phyloP scores from a whole-genome alignment of 1,140 invertebrate genomes.

The Formica exsecta region DNA sequence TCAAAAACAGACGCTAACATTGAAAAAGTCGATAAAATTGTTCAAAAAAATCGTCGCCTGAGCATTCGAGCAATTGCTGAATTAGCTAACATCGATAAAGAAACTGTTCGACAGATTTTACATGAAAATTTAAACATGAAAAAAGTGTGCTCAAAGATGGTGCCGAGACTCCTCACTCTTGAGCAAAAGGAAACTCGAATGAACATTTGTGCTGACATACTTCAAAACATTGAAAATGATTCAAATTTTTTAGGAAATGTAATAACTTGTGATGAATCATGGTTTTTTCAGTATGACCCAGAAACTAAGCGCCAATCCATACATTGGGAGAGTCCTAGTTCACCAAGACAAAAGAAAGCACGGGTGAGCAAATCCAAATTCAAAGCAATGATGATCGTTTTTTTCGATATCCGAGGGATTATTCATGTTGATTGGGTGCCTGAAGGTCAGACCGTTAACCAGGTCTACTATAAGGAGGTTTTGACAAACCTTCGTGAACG shows the following conservation, averaged over 20 bases:
- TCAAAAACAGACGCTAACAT: too few relatives aligned
- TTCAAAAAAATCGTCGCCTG: background rate
- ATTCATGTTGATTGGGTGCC: conserved; percentile 69
- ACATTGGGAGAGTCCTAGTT: conserved; percentile 58
- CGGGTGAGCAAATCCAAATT: conserved; percentile 50
- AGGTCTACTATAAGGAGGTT: conserved; percentile 76
- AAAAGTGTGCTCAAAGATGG: conserved; percentile 6
- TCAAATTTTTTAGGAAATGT: conserved; percentile 44
- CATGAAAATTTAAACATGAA: conserved; percentile 23
- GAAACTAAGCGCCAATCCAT: conserved; percentile 74
- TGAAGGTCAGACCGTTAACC: conserved; percentile 75
- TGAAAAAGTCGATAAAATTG: conserved; percentile 32
- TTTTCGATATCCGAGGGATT: background rate
- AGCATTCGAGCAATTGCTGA: conserved; percentile 17
- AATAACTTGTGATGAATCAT: conserved; percentile 77
- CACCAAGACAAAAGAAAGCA: background rate
- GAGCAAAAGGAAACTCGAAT: conserved; percentile 1
- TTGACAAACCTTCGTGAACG: conserved; percentile 68
- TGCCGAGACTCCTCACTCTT: background rate
- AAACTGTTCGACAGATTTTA: conserved; percentile 25
- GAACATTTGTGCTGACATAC: background rate
- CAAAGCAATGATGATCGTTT: conserved; percentile 13
- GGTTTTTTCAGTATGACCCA: conserved; percentile 74
- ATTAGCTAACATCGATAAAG: background rate
- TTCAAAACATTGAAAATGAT: background rate